These are phyloP conservation scores for Caenorhabditis sp. DNA, from an alignment of 2,888 invertebrate genomes.

Conservation along the genomic window DNA sequence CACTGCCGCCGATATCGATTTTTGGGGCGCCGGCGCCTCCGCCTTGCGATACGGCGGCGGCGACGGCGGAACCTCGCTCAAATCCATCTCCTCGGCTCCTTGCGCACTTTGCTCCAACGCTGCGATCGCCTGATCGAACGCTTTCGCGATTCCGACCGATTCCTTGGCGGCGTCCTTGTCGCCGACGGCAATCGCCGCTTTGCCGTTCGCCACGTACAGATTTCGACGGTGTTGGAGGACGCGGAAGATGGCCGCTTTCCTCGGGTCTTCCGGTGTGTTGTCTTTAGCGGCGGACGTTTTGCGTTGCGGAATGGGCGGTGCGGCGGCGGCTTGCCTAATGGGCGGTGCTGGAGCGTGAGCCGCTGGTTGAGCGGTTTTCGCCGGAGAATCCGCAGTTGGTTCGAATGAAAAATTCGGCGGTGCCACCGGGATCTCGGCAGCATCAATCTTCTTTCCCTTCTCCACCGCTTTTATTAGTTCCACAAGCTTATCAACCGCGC, in stretches of 20 bases:
- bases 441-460: slow-evolving; percentile 64
- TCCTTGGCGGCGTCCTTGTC: slow-evolving; percentile 73
- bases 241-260: slow-evolving; percentile 58
- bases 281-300: slow-evolving; percentile 28
- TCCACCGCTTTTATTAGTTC: slow-evolving; percentile 59
- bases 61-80: slow-evolving; percentile 76
- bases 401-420: slow-evolving; percentile 65
- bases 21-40: no score
- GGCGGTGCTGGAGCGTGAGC: slow-evolving; percentile 38
- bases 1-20: slow-evolving; percentile 8
- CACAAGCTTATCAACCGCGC: slow-evolving; percentile 65
- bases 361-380: slow-evolving; percentile 47
- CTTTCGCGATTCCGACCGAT: slow-evolving; percentile 70
- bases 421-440: slow-evolving; percentile 67
- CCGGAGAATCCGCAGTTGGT: slow-evolving; percentile 15
- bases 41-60: slow-evolving; percentile 79
- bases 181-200: slow-evolving; percentile 69
- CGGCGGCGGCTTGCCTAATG: slow-evolving; percentile 47
- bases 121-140: slow-evolving; percentile 75
- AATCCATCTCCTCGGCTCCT: slow-evolving; percentile 74
- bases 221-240: slow-evolving; percentile 62
- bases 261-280: slow-evolving; percentile 50
- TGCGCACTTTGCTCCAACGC: slow-evolving; percentile 65
- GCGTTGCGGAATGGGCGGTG: no score
- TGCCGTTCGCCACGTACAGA: slow-evolving; percentile 70